These are phyloP conservation scores for Stigmatopora argus DNA, from an alignment of 2,113 vertebrate genomes.

Conservation along the genomic window DNA sequence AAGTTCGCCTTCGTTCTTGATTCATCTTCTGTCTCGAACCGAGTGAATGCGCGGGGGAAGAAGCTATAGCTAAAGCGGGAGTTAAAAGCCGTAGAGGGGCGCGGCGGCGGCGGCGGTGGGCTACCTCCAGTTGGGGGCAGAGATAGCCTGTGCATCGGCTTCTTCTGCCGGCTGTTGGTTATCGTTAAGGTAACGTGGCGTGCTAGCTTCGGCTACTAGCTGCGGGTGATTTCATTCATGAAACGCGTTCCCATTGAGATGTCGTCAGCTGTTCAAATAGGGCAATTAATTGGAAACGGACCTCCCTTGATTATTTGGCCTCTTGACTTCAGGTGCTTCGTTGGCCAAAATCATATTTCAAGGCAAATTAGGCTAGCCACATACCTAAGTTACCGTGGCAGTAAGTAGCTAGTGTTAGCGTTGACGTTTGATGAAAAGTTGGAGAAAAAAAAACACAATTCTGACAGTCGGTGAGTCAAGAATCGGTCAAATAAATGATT, in stretches of 20 bases:
- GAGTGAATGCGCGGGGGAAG: background rate
- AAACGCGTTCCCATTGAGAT: background rate
- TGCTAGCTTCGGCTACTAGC: constrained; percentile 43
- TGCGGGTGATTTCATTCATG: constrained; percentile 45
- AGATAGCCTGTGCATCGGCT: constrained; percentile 33
- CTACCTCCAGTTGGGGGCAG: constrained; percentile 37
- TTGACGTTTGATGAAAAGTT: background rate
- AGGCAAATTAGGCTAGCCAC: constrained; percentile 32
- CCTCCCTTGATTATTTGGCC: background rate
- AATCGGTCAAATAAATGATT: background rate
- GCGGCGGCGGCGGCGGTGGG: constrained; percentile 42
- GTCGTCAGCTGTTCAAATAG: background rate
- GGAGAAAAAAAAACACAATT: background rate
- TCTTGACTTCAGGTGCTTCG: background rate
- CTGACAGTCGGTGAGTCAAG: background rate
- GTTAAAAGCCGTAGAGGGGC: constrained; percentile 60
- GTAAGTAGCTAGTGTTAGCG: background rate
- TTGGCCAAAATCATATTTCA: constrained; percentile 13
- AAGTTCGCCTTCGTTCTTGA: constrained; percentile 56
- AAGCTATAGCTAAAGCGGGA: constrained; percentile 15
- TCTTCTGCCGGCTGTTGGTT: constrained; percentile 29
- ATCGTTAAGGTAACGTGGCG: constrained; percentile 49
- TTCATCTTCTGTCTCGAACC: background rate
- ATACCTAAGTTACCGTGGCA: background rate
- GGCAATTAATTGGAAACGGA: background rate